Percentiles rank a stretch among this genome's conserved stretches.
Evolutionary conservation across 2,113 vertebrate species (phyloP).

Genomic region (Pelecanus crispus): DNA sequence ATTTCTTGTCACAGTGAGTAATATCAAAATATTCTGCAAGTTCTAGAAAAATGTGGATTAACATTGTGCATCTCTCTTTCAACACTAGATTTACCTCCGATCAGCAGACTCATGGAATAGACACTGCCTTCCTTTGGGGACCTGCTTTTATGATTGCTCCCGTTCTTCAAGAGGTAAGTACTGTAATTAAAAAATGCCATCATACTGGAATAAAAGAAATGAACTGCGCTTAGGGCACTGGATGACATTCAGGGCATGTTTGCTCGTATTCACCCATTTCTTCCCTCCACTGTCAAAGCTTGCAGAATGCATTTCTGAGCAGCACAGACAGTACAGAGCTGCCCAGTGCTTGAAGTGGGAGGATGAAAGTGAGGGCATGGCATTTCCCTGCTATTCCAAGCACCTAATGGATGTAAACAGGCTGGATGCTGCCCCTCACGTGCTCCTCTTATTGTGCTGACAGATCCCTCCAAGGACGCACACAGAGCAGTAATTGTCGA

Average conservation of each 20-base stretch:
- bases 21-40: background rate
- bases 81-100: constrained; percentile 55
- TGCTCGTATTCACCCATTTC: background rate
- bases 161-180: constrained; percentile 58
- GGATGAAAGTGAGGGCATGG: background rate
- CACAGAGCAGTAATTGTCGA: background rate
- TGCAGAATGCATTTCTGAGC: background rate
- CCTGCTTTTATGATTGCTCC: constrained; percentile 56
- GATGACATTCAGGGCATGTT: background rate
- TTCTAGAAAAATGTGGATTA: background rate
- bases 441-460: background rate
- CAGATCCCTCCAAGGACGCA: background rate
- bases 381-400: background rate
- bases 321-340: background rate
- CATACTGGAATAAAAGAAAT: background rate
- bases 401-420: background rate
- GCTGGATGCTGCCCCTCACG: background rate
- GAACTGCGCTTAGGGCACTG: background rate
- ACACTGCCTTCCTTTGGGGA: constrained; percentile 65
- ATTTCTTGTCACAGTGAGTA: background rate
- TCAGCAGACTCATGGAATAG: constrained; percentile 46
- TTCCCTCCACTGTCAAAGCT: background rate
- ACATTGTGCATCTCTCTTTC: background rate
- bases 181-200: constrained; percentile 23
- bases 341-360: background rate